phyloP scores from a whole-genome alignment of 2,113 vertebrate genomes.

The Epinephelus cyanopodus region DNA sequence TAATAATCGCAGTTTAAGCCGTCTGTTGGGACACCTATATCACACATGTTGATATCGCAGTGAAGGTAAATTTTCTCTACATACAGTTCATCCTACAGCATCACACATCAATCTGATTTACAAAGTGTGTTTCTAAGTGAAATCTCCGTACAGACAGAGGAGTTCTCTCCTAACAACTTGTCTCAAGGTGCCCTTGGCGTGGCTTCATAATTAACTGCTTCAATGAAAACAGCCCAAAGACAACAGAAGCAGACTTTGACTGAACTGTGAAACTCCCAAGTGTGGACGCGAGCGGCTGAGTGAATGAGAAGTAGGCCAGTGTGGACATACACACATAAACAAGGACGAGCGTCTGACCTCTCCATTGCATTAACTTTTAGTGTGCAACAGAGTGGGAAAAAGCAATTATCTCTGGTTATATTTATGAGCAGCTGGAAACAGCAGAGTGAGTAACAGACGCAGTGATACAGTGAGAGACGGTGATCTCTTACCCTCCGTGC shows the following conservation, averaged over 20 bases:
- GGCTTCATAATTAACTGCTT: conserved; percentile 33
- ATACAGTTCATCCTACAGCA: no score
- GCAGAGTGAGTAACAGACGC: neutral
- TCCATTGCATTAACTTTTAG: neutral
- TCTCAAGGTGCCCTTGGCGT: conserved; percentile 17
- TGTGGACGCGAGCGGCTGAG: neutral
- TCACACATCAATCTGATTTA: no score
- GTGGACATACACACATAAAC: conserved; percentile 7
- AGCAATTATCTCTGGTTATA: neutral
- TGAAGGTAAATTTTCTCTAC: no score
- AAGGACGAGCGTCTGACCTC: conserved; percentile 11
- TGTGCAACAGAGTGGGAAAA: neutral
- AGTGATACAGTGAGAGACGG: no score
- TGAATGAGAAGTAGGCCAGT: conserved; percentile 8
- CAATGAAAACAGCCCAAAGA: conserved; percentile 37
- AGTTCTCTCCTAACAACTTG: neutral
- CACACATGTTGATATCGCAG: no score
- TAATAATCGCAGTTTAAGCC: no score
- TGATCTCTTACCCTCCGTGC: conserved; percentile 94
- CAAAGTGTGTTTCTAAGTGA: no score
- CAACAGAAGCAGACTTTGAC: conserved; percentile 17
- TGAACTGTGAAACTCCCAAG: conserved; percentile 24
- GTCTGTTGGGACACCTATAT: no score
- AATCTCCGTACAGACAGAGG: neutral
- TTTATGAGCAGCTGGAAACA: neutral